Percentiles rank a stretch among this genome's conserved stretches.
These are phyloP conservation scores for Nannoperca obscura DNA, from an alignment of 2,797 vertebrate species.

Conservation along the genomic window DNA sequence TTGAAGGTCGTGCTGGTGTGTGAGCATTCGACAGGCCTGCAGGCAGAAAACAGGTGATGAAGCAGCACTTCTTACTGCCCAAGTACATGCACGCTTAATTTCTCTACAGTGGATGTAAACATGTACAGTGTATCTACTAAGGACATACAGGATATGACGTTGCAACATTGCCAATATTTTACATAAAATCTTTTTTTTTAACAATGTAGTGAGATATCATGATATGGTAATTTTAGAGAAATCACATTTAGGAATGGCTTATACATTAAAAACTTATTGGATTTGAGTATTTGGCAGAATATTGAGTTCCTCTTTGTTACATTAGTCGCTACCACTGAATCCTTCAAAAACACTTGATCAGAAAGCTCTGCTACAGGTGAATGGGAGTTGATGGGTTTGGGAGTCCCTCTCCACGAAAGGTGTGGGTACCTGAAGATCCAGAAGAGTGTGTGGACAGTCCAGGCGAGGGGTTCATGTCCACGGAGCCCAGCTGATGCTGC, in stretches of 20 bases:
- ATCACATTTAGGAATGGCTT: constrained; percentile 1
- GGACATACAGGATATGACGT: not conserved
- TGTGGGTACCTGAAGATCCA: constrained; percentile 93
- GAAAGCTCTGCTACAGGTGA: not conserved
- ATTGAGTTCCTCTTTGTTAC: not conserved
- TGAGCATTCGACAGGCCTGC: constrained; percentile 95
- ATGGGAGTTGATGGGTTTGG: not conserved
- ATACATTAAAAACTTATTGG: not conserved
- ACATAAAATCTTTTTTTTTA: not conserved
- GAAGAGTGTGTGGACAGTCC: constrained; percentile 95
- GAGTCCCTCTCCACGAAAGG: not conserved
- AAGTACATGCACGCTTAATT: not conserved
- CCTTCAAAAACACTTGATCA: not conserved
- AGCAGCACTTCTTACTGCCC: constrained; percentile 5
- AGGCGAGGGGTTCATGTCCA: constrained; percentile 96
- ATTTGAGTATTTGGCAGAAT: not conserved
- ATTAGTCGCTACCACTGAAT: not conserved
- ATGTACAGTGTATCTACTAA: not conserved
- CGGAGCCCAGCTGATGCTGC: constrained; percentile 86
- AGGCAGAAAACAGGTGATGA: constrained; percentile 20
- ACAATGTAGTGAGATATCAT: not conserved
- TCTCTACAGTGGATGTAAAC: not conserved
- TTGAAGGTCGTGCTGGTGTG: constrained; percentile 97
- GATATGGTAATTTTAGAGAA: not conserved
- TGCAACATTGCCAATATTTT: not conserved